Conservation (phyloP, 2,113 vertebrate species). For the Notiomystis cincta region DNA sequence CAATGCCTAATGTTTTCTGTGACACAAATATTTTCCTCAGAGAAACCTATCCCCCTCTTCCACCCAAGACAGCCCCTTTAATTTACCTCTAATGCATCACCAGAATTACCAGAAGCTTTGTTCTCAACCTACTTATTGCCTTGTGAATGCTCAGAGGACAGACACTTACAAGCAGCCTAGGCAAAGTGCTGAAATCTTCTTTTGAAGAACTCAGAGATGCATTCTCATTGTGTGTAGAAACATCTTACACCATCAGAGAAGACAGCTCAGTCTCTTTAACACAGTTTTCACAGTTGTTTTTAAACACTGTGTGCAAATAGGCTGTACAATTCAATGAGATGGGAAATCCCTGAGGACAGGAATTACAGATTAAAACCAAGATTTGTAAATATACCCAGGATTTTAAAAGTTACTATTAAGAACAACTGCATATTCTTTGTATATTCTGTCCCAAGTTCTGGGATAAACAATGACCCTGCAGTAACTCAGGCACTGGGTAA, state of each 20-base stretch:
- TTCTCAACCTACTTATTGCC: neutral
- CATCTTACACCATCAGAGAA: neutral
- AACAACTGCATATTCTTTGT: neutral
- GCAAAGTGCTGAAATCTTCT: neutral
- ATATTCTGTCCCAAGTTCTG: neutral
- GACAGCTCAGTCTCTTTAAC: neutral
- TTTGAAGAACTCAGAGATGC: neutral
- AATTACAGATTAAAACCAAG: neutral
- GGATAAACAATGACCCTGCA: neutral
- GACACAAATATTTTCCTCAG: neutral
- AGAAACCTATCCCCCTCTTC: neutral
- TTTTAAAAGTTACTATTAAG: neutral
- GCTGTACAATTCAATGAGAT: rapidly evolving
- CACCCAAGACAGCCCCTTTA: neutral
- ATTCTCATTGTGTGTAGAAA: neutral
- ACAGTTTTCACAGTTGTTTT: neutral
- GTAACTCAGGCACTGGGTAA: neutral
- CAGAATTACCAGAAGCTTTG: neutral
- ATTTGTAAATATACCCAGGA: neutral
- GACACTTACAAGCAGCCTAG: neutral
- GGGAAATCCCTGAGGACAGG: neutral
- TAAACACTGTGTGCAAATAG: neutral
- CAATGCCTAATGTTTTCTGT: neutral
- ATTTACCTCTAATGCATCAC: neutral
- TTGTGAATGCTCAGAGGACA: neutral